A percentile compares a stretch with the other conserved stretches of the same genome.
These are phyloP conservation scores for Hippopotamyrus pictus DNA, from an alignment of 2,797 vertebrate species.

Conservation along the genomic window DNA sequence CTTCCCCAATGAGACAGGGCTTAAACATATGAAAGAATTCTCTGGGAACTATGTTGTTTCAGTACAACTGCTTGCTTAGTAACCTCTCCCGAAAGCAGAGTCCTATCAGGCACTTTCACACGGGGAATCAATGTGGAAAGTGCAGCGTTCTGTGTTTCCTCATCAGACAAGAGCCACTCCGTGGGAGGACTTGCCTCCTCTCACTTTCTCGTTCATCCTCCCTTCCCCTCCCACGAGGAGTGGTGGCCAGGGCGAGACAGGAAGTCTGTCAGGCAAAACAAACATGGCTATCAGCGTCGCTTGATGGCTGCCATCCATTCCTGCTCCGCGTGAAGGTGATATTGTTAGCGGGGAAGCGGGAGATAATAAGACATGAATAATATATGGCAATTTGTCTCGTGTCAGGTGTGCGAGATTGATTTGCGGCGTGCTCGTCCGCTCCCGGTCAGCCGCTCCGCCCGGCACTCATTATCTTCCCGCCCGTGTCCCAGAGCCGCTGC, in stretches of 20 bases:
- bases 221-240: not conserved
- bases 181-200: not conserved
- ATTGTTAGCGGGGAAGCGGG: not conserved
- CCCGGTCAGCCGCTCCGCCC: not conserved
- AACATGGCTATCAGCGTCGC: not conserved
- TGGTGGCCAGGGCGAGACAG: not conserved
- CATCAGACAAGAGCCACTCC: not conserved
- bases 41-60: not conserved
- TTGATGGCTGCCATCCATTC: conserved; percentile 2
- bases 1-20: not conserved
- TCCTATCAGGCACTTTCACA: not conserved
- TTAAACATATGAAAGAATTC: not conserved
- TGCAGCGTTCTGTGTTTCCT: not conserved
- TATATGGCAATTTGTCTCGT: conserved; percentile 11
- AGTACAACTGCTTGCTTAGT: not conserved
- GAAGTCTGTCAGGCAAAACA: conserved; percentile 10
- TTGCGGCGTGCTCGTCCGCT: not conserved
- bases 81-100: not conserved
- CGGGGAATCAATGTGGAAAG: not conserved
- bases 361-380: conserved; percentile 19
- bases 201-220: not conserved
- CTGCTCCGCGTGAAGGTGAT: not conserved
- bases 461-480: conserved; percentile 12
- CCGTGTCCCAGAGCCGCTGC: not conserved
- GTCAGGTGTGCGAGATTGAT: conserved; percentile 12